phyloP scores from a whole-genome alignment of 2,113 vertebrate genomes.

The Poecile atricapillus region DNA sequence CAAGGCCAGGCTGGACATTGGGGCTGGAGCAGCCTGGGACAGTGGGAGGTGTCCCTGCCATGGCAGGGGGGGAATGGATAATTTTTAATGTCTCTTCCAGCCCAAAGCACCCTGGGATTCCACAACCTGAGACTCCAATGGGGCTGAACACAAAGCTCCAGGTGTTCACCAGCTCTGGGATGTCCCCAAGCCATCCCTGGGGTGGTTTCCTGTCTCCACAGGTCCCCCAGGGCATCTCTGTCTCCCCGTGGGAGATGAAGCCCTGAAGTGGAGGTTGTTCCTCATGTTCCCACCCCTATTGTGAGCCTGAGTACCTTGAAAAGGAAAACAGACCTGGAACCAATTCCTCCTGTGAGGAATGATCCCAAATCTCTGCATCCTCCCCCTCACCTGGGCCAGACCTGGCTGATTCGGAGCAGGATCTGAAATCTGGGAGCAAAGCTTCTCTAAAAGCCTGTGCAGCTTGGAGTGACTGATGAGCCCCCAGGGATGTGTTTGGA shows the following conservation, averaged over 20 bases:
- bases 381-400: background rate
- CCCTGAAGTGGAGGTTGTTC: background rate
- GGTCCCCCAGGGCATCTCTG: background rate
- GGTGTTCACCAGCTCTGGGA: background rate
- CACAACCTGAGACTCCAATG: fast-evolving
- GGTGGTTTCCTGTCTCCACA: background rate
- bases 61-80: background rate
- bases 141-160: background rate
- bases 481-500: background rate
- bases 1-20: too few species aligned
- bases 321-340: background rate
- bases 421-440: background rate
- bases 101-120: background rate
- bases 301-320: background rate
- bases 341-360: background rate
- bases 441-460: background rate
- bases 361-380: background rate
- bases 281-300: background rate
- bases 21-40: too few species aligned
- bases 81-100: background rate
- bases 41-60: background rate
- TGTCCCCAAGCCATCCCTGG: background rate
- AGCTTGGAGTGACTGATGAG: background rate
- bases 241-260: background rate
- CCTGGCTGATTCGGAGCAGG: background rate